Evolutionary conservation across 2,797 vertebrate species (phyloP).

Genomic region (Onychomys arenicola): DNA sequence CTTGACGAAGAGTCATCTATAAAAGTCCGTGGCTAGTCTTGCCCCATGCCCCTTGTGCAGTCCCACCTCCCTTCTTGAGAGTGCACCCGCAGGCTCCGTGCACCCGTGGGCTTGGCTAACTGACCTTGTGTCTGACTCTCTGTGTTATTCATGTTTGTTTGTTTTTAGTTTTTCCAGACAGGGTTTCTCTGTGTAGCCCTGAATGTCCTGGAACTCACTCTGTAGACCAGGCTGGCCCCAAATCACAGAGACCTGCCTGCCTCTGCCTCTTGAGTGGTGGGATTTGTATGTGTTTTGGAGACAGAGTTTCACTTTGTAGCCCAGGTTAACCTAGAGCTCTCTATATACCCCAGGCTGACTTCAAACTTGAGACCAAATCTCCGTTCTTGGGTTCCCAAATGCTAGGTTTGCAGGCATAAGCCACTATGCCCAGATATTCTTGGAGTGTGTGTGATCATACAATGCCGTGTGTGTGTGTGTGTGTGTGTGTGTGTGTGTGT

Average conservation of each 20-base stretch:
- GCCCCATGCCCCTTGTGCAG: no score
- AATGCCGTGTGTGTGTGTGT: neutral
- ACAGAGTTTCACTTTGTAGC: neutral
- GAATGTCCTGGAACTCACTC: neutral
- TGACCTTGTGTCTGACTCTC: neutral
- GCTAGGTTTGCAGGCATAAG: neutral
- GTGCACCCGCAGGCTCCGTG: rapidly evolving
- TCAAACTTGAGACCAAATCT: neutral
- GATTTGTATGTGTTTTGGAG: neutral
- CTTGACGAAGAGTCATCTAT: neutral
- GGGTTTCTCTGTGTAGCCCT: neutral
- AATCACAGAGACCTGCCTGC: neutral
- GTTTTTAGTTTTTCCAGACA: neutral
- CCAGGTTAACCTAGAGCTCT: neutral
- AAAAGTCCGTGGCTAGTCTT: neutral
- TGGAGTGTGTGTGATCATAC: neutral
- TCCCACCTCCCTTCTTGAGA: neutral
- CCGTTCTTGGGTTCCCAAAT: neutral
- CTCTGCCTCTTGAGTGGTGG: neutral
- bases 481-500: neutral
- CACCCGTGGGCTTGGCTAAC: neutral
- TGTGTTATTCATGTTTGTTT: neutral
- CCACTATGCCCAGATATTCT: neutral
- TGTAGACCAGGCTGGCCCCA: neutral
- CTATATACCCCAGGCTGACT: neutral